Evolutionary conservation across 2,113 vertebrate genomes (phyloP).

Genomic region (Gadus chalcogrammus): DNA sequence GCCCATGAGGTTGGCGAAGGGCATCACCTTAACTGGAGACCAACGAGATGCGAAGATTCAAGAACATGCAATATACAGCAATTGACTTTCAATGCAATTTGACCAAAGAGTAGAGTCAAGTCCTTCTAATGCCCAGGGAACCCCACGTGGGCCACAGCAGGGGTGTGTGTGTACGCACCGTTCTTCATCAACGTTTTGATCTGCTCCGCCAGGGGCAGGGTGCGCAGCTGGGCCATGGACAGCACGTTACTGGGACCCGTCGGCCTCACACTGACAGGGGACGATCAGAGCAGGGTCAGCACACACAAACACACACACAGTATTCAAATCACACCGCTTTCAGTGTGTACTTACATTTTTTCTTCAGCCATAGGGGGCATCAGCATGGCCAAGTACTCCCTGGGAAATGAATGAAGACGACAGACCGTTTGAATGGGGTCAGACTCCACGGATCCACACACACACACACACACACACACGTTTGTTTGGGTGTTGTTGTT

Average conservation of each 20-base stretch:
- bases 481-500: too few species aligned
- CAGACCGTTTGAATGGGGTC: background rate
- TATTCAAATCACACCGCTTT: too few species aligned
- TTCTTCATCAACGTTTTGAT: constrained; percentile 98
- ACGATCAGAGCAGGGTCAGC: background rate
- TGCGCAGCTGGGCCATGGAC: constrained; percentile 96
- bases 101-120: too few species aligned
- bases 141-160: background rate
- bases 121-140: too few species aligned
- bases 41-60: too few species aligned
- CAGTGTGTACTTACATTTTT: constrained; percentile 81
- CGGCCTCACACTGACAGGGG: constrained; percentile 77
- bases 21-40: constrained; percentile 90
- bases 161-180: constrained; percentile 63
- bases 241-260: constrained; percentile 92
- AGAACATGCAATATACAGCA: background rate
- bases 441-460: background rate
- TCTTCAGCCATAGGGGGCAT: constrained; percentile 91
- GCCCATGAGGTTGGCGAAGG: constrained; percentile 94
- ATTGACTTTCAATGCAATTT: too few species aligned
- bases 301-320: too few species aligned
- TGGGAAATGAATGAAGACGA: constrained; percentile 39
- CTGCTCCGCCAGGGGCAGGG: constrained; percentile 90
- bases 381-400: constrained; percentile 94
- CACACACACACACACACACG: background rate